A percentile compares a stretch with the other conserved stretches of the same genome.
Conservation (phyloP, 2,888 invertebrate genomes). For the Archips crataeganus region DNA sequence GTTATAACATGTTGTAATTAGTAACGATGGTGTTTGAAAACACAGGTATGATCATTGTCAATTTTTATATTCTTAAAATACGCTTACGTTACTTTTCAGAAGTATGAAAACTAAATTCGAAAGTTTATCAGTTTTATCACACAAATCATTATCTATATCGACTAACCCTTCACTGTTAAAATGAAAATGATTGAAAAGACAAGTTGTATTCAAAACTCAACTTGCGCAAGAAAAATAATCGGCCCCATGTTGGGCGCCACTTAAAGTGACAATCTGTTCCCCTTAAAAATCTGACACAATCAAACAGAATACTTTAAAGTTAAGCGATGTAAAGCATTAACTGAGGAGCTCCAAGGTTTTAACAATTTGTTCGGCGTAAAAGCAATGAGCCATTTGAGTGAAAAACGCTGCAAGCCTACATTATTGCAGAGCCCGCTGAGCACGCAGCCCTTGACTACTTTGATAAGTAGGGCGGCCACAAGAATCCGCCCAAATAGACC, state of each 20-base stretch:
- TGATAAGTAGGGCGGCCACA: conserved; percentile 40
- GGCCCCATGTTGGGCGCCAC: conserved; percentile 51
- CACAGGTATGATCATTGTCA: conserved; percentile 25
- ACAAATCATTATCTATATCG: not conserved
- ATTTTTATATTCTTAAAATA: not conserved
- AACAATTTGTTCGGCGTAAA: conserved; percentile 30
- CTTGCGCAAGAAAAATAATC: not conserved
- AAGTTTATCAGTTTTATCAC: not conserved
- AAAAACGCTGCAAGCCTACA: conserved; percentile 28
- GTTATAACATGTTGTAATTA: conserved; percentile 28
- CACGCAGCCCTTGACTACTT: conserved; percentile 39
- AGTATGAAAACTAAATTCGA: not conserved
- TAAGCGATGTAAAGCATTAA: conserved; percentile 20
- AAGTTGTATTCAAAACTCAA: not conserved
- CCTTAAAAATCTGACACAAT: not conserved
- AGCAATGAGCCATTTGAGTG: conserved; percentile 37
- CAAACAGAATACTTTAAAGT: conserved; percentile 3
- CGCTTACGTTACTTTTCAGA: not conserved
- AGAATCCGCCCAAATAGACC: conserved; percentile 32
- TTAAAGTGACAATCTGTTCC: not conserved
- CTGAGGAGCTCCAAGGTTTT: conserved; percentile 22
- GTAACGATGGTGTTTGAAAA: conserved; percentile 27
- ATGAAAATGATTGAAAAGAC: not conserved
- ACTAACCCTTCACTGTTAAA: not conserved
- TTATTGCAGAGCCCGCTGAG: conserved; percentile 31